Evolutionary conservation across 2,888 invertebrate genomes (phyloP).

Genomic region (Charanyca ferruginea): DNA sequence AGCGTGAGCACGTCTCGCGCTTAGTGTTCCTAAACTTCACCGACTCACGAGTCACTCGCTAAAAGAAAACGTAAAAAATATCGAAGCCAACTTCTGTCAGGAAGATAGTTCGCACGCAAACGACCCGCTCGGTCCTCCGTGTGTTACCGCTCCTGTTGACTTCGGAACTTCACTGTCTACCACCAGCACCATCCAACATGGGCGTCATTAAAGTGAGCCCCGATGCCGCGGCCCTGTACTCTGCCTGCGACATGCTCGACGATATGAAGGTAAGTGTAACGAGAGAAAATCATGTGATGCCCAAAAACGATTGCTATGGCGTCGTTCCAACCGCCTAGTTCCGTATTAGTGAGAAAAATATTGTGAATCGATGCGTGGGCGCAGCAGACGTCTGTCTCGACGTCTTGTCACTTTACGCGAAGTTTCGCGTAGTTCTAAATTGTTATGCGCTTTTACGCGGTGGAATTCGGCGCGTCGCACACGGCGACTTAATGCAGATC

Average conservation of each 20-base stretch:
- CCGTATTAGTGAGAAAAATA: constrained; percentile 76
- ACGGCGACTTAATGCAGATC: constrained; percentile 64
- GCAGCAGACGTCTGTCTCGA: constrained; percentile 68
- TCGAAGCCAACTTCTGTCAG: constrained; percentile 71
- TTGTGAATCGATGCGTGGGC: constrained; percentile 75
- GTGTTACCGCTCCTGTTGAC: constrained; percentile 69
- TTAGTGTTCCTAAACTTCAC: constrained; percentile 80
- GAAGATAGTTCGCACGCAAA: constrained; percentile 78
- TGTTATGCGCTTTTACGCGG: constrained; percentile 76
- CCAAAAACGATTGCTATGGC: constrained; percentile 68
- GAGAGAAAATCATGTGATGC: constrained; percentile 73
- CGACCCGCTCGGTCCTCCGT: constrained; percentile 82
- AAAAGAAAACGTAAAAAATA: constrained; percentile 67
- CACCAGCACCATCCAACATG: constrained; percentile 73
- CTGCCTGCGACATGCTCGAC: constrained; percentile 88
- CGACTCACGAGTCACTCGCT: constrained; percentile 82
- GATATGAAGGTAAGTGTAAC: constrained; percentile 86
- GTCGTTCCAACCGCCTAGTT: constrained; percentile 72
- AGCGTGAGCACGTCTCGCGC: constrained; percentile 87
- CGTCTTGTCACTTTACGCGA: constrained; percentile 60
- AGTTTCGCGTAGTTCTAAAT: constrained; percentile 72
- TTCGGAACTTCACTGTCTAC: constrained; percentile 44
- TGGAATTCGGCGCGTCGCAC: constrained; percentile 66
- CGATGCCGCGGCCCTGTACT: constrained; percentile 86
- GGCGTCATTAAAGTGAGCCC: constrained; percentile 88